Evolutionary conservation across 2,888 invertebrate genomes (phyloP), one percentile per base, ranked within the genome.

Genomic region (Agrotis exclamationis): DNA sequence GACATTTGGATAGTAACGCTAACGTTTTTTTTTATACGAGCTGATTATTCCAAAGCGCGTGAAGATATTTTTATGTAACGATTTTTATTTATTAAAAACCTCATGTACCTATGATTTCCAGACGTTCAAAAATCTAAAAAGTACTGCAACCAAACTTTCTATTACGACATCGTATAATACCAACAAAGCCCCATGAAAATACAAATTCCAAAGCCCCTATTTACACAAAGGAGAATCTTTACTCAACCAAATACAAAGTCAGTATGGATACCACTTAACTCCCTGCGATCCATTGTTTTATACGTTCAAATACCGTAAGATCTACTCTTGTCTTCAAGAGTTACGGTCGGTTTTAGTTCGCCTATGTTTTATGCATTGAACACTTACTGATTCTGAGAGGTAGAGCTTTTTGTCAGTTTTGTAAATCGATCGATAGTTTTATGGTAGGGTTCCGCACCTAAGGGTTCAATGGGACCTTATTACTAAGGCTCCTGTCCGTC

Each of bases 361-460:
- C 56, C 79, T 75, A 88, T 88, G 87, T 89, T 85, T 89, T 86
- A 88, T 88, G 85, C 87, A 88, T 86, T 24, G 54, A 70, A 60
- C 59, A 72, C 79, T 79, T 73, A 78, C 59, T 71, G 78, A 73
- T 79, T 76, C 60, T 57, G 66, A 74, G 48, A 16, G 45, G 33
- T 39, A 50, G 11, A 72, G 71, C 56, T 47, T 72, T 78, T 45
- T 63, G 51, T 28, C 60, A 59, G 53, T 44, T 70, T 51, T 22
- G 72, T 56, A 78, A 71, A 74, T 58, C 68, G 57, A 47, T 18
- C 51, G 24, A 24, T 45, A 39, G 76, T 47, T 73, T 51, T 39
- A 76, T 68, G 57, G 76, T n/a, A 28, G 28, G 28, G 28, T 28
- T 28, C 28, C 28, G 3, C 5, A 28, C 5, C 28, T 5, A 28